Evolutionary conservation across 2,888 invertebrate genomes (phyloP), one percentile per base, ranked within the genome.

Genomic region (Eupsilia transversa): DNA sequence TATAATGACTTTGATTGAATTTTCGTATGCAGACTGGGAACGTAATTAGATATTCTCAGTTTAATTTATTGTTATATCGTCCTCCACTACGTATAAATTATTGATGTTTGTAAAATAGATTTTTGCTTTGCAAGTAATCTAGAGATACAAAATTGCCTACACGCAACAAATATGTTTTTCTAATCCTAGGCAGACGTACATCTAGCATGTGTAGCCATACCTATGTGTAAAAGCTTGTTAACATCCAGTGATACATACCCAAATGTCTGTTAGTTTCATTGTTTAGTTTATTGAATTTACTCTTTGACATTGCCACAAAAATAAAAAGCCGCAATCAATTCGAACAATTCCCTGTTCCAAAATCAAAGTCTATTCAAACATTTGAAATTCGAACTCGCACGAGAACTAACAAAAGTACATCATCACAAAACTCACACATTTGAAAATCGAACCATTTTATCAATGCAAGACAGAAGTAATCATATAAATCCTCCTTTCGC

Each of bases 401-500:
- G 59, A 10, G 57, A 83, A 61, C 52, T 54, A 56, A 66, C 46
- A 38, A 79, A 63, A 70, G 52, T 61, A 43, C 38, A 66, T 35
- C 56, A 43, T 38, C 43, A 33, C 10, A 71, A 81, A 69, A 72
- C 43, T 63, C 65, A 27, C 56, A 75, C 52, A 72, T 84, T 59
- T 38, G 35, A 73, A 84, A 79, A 65, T 7, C 38, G 60, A 75
- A 46, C 64, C 67, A 77, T 76, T 79, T 43, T 72, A 69, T 67
- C 56, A 77, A 69, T 67, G 43, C 52, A 76, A 67, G 38, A 35
- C 35, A 63, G 52, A 80, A 71, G 72, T 66, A 72, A 74, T 85
- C 61, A 74, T 67, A 79, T 77, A 85, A 85, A 82, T 77, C 70
- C 30, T 63, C 33, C 27, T 67, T 72, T 59, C 65, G 38, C 74